Base-by-base conservation (phyloP, 2,888 invertebrate species). In the Chymomyza caudatula region DNA sequence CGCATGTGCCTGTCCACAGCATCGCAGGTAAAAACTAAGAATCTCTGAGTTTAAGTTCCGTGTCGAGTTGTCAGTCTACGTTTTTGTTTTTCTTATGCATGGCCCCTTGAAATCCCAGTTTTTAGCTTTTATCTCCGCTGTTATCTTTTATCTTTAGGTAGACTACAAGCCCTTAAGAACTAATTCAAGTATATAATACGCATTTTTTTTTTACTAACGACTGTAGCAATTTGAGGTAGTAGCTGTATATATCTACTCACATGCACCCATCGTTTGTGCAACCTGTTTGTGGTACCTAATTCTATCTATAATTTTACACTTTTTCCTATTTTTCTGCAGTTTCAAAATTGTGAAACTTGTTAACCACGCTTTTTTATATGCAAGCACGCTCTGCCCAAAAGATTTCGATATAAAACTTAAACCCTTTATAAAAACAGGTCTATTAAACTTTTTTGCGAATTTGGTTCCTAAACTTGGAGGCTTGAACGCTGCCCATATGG, bases 401-500 rank as follows among this genome's bases (percentile, higher is more conserved):
- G 11, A 37, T 11, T 11, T 37, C 11, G 8, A 2, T 37, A 11
- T 37, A 37, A 37, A 37, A 8, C 29, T 37, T 37, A 11, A 11
- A 37, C 4, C 29, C 29, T 11, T 11, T 37, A n/a, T 37, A 11
- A 11, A 37, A 37, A 37, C 94, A 95, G 95, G 94, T 87, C 84
- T 94, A 87, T 88, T 92, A 87, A 93, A 93, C 88, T 92, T 93
- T 91, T 91, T 93, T 88, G 91, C 92, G 89, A 94, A 94, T 90
- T 91, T 94, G 91, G 91, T 92, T 89, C 94, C 94, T 71, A 93
- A 92, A 88, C 90, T 94, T 91, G 94, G 94, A 78, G 78, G 77
- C 42, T 73, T 88, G 65, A 69, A 66, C 4, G 89, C 88, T 53
- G 84, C 86, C 29, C 64, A 71, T n/a, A 3, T 73, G 2, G 62